Evolutionary conservation across 2,113 vertebrate species (phyloP), one percentile per base, ranked within the genome.

Genomic region (Microtus oregoni): DNA sequence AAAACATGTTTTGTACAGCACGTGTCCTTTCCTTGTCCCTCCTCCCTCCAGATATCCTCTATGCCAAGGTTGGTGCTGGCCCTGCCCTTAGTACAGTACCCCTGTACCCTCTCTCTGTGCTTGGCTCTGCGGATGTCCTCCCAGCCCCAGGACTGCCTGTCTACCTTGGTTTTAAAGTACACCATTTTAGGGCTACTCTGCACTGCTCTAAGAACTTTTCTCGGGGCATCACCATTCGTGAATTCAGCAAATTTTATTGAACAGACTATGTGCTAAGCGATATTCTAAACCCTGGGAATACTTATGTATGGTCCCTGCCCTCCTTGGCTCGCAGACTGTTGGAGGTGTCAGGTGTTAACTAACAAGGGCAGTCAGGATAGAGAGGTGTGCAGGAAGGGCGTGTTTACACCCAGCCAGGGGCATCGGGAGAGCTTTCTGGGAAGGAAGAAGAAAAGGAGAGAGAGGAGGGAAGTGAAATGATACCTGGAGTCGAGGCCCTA

Each of bases 1-100:
- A 96, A 98, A 98, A 98, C 98, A 98, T 97, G 98, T 98, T 98
- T 98, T 98, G 96, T 97, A 95, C 82, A 82, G 73, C 94, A 97
- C 72, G 93, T 96, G 90, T 86, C 77, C 65, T 86, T 86, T 89
- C 72, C 90, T 94, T 67, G 65, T 67, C 55, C 91, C n/a, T 94
- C 76, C 85, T 90, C 38, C 68, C 44, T 32, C 38, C 35, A 47
- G n/a, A 50, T 65, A 58, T 86, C 55, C 41, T 58, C 19, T 41
- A 68, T 78, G 82, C 86, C 81, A 38, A 65, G 63, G 47, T 68
- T 68, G 12, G 50, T 94, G 89, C 93, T 90, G 75, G 68, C 63
- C 78, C 75, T 92, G 41, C 38, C 44, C 41, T 32, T 3, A 1
- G 0, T 85, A 86, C 55, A 55, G 55, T 38, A 73, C 30, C 79